Evolutionary conservation across 2,113 vertebrate species (phyloP), one percentile per base, ranked within the genome.

Genomic region (Carassius carassius): DNA sequence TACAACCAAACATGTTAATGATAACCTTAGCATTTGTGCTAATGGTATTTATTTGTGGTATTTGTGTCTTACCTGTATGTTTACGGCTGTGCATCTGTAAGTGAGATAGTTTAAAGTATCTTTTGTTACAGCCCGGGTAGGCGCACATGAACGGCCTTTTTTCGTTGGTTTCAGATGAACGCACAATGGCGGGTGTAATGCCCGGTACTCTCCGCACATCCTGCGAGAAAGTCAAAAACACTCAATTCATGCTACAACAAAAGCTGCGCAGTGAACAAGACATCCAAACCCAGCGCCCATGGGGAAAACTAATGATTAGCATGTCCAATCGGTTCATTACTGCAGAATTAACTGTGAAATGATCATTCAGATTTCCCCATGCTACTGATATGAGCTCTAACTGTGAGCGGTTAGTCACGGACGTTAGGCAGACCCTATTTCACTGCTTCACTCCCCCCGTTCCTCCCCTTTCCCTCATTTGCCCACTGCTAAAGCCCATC

Each of bases 61-160:
- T 29, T 1, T 29, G 76, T 60, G n/a, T 58, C 49, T 90, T 91
- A 99, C 98, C 98, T 93, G 98, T 99, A 93, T 99, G 98, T 93
- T 99, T 99, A 87, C 98, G 96, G 92, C 97, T 95, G 87, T 99
- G 98, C 97, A 99, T 98, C 95, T 99, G 98, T 89, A 99, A 84
- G 79, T 99, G 98, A 78, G 98, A 99, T 90, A 99, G 89, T 91
- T 99, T 99, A 89, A 99, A 99, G 92, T 99, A 99, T 92, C 98
- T 92, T 93, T 99, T 99, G 95, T 98, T 99, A 89, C 98, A 99
- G 83, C 98, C 98, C 0, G 98, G 97, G 90, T 99, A 98, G 2
- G 96, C 96, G 0, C 98, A 99, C 98, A 99, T 98, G 94, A 98
- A 99, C 11, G 98, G 98, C 0, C 98, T 95, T 86, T 99, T 99